These are phyloP conservation scores for Latrodectus hesperus DNA, from an alignment of 2,888 invertebrate species.

Conservation along the genomic window DNA sequence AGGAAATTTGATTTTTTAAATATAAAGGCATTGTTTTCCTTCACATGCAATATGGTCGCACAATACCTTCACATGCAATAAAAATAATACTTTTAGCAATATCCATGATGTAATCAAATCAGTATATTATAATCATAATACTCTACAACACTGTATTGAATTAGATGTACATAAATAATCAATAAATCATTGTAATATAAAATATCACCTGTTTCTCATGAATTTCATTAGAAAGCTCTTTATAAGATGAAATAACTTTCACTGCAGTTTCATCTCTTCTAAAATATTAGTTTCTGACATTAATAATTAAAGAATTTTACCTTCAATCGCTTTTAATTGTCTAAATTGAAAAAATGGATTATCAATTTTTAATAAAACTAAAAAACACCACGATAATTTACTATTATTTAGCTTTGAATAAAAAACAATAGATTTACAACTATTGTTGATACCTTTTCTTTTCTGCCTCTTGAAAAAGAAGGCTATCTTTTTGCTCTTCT, in stretches of 20 bases:
- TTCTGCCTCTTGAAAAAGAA: conserved; percentile 76
- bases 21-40: no score
- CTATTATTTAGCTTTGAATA: not conserved
- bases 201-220: conserved; percentile 75
- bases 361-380: no score
- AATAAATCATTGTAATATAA: not conserved
- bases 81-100: no score
- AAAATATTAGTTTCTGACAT: conserved; percentile 75
- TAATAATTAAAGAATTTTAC: conserved; percentile 76
- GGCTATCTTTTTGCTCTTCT: conserved; percentile 76
- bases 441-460: conserved; percentile 73
- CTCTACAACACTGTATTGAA: no score
- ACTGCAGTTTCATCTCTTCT: conserved; percentile 77
- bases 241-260: conserved; percentile 76
- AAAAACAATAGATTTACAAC: not conserved
- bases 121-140: no score
- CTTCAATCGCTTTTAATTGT: conserved; percentile 77
- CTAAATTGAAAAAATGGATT: conserved; percentile 71
- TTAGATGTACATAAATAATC: no score
- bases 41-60: no score
- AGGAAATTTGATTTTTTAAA: no score
- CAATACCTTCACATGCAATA: no score
- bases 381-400: not conserved
- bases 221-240: conserved; percentile 76
- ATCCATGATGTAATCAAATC: no score